A percentile compares a stretch with the other conserved stretches of the same genome.
Conservation (phyloP, 2,113 vertebrate species). For the Butorides virescens region DNA sequence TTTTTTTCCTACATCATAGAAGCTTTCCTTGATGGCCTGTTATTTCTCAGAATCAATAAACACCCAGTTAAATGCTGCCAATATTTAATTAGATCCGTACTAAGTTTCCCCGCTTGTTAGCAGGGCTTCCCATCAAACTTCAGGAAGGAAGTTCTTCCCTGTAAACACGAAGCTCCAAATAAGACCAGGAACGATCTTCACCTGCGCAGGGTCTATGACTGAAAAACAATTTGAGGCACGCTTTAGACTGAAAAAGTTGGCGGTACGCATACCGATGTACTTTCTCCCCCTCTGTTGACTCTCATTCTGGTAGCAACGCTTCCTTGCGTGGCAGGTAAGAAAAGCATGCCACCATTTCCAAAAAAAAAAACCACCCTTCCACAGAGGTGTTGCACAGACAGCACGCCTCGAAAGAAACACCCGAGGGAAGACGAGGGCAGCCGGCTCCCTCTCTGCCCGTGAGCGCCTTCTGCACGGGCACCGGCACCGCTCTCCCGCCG, state of each 20-base stretch:
- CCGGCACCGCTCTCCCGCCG: not conserved
- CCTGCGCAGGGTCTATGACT: not conserved
- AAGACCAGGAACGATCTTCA: not conserved
- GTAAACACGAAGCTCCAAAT: not conserved
- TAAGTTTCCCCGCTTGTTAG: not conserved
- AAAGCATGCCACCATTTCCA: not conserved
- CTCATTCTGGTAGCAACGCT: not conserved
- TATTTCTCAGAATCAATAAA: constrained; percentile 2
- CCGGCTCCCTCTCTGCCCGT: not conserved
- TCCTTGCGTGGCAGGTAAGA: not conserved
- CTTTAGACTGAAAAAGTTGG: not conserved
- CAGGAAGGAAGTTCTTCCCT: constrained; percentile 14
- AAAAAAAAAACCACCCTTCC: not conserved
- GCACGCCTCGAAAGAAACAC: not conserved
- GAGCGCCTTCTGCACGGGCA: not conserved
- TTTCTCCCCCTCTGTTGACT: not conserved
- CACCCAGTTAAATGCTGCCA: not conserved
- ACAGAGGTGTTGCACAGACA: not conserved
- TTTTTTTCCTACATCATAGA: not conserved
- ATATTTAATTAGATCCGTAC: not conserved
- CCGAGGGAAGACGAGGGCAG: not conserved
- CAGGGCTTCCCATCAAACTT: not conserved
- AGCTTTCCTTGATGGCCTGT: not conserved
- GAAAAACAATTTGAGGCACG: fast-evolving
- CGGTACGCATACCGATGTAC: fast-evolving